Evolutionary conservation across 2,888 invertebrate species (phyloP).

Genomic region (Microctonus brassicae): DNA sequence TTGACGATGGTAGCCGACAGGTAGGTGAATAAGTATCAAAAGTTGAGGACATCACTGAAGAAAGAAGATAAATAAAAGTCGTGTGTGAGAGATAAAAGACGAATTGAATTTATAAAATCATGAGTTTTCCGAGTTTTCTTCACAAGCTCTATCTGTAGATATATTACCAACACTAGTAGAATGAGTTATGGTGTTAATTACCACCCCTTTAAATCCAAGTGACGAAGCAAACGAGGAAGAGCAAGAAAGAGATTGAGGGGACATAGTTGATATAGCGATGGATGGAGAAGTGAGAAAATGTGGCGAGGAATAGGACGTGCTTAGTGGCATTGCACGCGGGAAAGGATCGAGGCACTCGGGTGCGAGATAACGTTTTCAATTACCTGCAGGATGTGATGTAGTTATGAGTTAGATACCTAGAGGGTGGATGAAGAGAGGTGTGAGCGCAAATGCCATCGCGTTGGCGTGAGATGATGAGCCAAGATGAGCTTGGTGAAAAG

Average conservation of each 20-base stretch:
- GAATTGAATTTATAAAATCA: conserved; percentile 48
- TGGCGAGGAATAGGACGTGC: conserved; percentile 3
- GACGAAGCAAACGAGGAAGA: too few species aligned
- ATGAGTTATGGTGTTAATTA: conserved; percentile 63
- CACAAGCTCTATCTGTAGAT: conserved; percentile 57
- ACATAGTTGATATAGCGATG: too few species aligned
- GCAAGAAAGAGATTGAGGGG: too few species aligned
- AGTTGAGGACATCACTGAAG: conserved; percentile 28
- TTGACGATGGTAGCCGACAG: conserved; percentile 5
- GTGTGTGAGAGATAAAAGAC: not conserved
- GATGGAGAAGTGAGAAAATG: conserved; percentile 22
- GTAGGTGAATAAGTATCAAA: conserved; percentile 16
- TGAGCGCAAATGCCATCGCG: conserved; percentile 31
- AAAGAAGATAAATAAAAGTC: conserved; percentile 27
- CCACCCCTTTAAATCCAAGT: conserved; percentile 44
- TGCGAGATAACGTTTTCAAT: conserved; percentile 69
- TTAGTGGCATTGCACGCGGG: conserved; percentile 46
- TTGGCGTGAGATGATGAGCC: conserved; percentile 59
- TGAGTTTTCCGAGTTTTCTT: conserved; percentile 65
- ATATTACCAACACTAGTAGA: not conserved
- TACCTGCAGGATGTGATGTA: conserved; percentile 69
- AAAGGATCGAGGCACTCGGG: conserved; percentile 62
- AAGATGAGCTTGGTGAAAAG: conserved; percentile 52
- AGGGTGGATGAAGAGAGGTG: conserved; percentile 36
- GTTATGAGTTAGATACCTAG: conserved; percentile 67